Percentiles rank a stretch among this genome's conserved stretches.
Conservation (phyloP, 2,113 vertebrate genomes). For the Xenotilapia leptura region DNA sequence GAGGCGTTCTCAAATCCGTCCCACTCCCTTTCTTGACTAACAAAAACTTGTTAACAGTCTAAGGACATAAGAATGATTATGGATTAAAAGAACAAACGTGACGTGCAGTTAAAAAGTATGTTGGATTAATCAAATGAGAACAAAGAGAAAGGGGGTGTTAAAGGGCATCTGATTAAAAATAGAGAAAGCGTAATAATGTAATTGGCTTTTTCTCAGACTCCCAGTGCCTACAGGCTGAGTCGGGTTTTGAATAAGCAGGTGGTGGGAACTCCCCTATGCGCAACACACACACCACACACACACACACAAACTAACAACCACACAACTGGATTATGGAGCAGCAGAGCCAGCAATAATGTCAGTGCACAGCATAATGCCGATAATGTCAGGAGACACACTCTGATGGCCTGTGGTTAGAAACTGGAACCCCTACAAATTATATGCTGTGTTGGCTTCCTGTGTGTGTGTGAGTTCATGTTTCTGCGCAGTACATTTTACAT, state of each 20-base stretch:
- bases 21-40: not conserved
- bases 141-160: not conserved
- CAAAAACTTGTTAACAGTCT: not conserved
- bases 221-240: not conserved
- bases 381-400: constrained; percentile 27
- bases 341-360: constrained; percentile 18
- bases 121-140: constrained; percentile 16
- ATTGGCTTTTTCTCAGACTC: constrained; percentile 1
- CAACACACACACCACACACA: not conserved
- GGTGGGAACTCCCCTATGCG: not conserved
- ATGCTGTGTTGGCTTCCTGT: not conserved
- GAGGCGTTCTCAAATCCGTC: not conserved
- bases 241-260: not conserved
- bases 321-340: not conserved
- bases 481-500: not conserved
- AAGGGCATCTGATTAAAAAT: constrained; percentile 22
- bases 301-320: not conserved
- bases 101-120: constrained; percentile 6
- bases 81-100: not conserved
- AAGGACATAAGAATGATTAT: not conserved
- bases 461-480: not conserved
- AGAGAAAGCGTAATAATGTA: not conserved
- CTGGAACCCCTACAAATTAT: constrained; percentile 11
- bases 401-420: constrained; percentile 23
- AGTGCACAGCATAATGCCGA: not conserved